phyloP scores from a whole-genome alignment of 2,797 vertebrate species.

The Numenius phaeopus region DNA sequence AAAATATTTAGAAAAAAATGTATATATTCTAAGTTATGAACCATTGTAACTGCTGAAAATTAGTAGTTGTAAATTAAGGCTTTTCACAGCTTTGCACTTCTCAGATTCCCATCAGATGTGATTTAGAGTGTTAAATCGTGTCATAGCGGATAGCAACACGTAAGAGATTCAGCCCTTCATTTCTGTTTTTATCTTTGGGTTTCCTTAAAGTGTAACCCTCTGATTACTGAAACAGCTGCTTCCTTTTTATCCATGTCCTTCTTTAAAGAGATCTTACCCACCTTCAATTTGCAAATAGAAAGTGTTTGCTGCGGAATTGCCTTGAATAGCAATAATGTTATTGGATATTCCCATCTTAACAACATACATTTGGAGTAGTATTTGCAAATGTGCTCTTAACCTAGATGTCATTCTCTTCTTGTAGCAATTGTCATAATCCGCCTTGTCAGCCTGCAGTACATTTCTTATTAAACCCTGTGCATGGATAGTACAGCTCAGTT shows the following conservation, averaged over 20 bases:
- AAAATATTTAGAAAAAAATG: background rate
- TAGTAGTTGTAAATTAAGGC: background rate
- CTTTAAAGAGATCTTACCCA: background rate
- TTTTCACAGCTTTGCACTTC: constrained; percentile 27
- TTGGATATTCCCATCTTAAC: background rate
- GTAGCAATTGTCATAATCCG: background rate
- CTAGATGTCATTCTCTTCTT: background rate
- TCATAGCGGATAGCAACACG: background rate
- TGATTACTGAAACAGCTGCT: background rate
- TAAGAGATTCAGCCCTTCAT: background rate
- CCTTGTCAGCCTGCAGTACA: background rate
- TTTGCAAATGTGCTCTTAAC: background rate
- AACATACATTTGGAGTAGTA: background rate
- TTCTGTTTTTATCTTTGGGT: constrained; percentile 5
- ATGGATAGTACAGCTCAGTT: background rate
- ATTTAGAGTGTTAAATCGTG: background rate
- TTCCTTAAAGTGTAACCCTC: background rate
- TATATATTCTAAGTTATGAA: background rate
- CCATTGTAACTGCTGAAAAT: background rate
- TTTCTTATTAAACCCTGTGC: background rate
- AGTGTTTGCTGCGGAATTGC: background rate
- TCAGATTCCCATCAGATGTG: background rate
- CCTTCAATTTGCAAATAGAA: background rate
- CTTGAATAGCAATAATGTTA: background rate
- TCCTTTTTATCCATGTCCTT: background rate